These are phyloP conservation scores for Sebastes minor DNA, from an alignment of 2,797 vertebrate genomes.

Conservation along the genomic window DNA sequence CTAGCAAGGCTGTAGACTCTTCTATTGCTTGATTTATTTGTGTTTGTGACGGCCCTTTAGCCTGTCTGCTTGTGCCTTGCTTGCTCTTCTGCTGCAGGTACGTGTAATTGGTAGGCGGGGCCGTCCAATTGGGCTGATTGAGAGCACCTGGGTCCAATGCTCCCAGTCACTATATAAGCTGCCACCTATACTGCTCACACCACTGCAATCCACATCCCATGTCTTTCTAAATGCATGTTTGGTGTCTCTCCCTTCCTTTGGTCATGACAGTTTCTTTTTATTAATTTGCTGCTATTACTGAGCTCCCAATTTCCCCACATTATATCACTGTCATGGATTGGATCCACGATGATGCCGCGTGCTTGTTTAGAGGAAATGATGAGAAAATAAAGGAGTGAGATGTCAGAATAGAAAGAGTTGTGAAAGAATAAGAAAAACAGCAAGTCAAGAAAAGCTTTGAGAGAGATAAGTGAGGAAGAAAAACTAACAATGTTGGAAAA, in stretches of 20 bases:
- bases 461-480: neutral
- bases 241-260: neutral
- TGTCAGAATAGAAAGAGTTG: slow-evolving; percentile 6
- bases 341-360: neutral
- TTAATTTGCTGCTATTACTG: neutral
- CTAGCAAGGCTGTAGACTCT: too few species aligned
- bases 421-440: slow-evolving; percentile 32
- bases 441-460: neutral
- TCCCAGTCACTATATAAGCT: neutral
- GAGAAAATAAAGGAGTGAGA: slow-evolving; percentile 15
- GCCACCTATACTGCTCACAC: neutral
- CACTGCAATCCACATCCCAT: too few species aligned
- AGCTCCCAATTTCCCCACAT: neutral
- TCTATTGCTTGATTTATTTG: too few species aligned
- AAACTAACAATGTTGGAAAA: neutral
- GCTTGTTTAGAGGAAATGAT: slow-evolving; percentile 11
- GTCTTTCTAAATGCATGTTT: too few species aligned
- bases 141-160: neutral
- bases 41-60: neutral
- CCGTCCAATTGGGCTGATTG: neutral
- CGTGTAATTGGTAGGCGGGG: neutral
- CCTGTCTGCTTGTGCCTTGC: neutral
- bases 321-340: neutral
- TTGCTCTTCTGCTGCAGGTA: neutral
- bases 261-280: neutral